Evolutionary conservation across 2,113 vertebrate species (phyloP).

Genomic region (Myotis yumanensis): DNA sequence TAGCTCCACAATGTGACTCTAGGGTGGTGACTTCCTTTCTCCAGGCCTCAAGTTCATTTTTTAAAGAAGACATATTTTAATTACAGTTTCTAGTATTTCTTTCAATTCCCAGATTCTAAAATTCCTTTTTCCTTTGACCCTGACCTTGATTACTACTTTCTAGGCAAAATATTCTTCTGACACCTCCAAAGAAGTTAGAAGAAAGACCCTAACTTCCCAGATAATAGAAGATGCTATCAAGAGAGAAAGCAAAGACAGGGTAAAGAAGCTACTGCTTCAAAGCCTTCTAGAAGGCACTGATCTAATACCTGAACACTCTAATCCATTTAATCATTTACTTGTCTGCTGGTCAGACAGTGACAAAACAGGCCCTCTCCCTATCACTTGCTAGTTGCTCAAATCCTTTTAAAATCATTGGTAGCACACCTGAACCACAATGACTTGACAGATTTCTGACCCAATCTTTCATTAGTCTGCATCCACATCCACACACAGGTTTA

Average conservation of each 20-base stretch:
- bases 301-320: not conserved
- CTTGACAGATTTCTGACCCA: conserved; percentile 11
- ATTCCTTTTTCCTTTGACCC: conserved; percentile 12
- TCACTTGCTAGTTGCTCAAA: not conserved
- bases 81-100: conserved; percentile 22
- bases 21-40: not conserved
- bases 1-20: not conserved
- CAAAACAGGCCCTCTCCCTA: not conserved
- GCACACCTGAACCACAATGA: conserved; percentile 11
- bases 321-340: not conserved
- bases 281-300: not conserved
- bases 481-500: not conserved
- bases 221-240: not conserved
- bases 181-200: not conserved
- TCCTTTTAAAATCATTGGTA: not conserved
- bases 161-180: conserved; percentile 24
- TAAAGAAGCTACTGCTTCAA: not conserved
- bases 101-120: conserved; percentile 12
- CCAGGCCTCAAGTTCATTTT: conserved; percentile 3
- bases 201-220: not conserved
- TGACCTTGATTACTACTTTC: conserved; percentile 29
- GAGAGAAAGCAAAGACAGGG: not conserved
- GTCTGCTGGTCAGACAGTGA: not conserved
- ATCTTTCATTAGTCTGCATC: conserved; percentile 10
- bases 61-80: conserved; percentile 7